These are phyloP conservation scores for Eupleurogrammus muticus DNA, from an alignment of 2,797 vertebrate genomes.

Conservation along the genomic window DNA sequence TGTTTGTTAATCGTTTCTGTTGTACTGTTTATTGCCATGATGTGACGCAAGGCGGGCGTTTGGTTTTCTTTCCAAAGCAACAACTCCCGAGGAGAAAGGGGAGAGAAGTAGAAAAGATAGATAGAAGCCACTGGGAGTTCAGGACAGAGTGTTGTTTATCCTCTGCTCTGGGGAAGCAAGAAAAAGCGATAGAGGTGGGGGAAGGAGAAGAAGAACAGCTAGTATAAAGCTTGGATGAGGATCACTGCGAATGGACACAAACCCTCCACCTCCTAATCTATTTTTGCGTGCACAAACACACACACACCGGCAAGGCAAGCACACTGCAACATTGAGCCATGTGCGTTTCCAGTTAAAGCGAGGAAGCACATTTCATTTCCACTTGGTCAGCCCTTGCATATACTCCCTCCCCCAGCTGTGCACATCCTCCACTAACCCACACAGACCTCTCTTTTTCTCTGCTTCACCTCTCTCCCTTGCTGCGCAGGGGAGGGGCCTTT, in stretches of 20 bases:
- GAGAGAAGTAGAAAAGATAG: conserved; percentile 19
- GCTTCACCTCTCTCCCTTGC: conserved; percentile 56
- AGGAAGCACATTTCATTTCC: conserved; percentile 65
- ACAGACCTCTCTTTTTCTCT: conserved; percentile 60
- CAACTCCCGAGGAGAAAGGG: conserved; percentile 28
- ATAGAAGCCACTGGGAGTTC: conserved; percentile 40
- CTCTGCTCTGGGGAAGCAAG: conserved; percentile 39
- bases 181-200: conserved; percentile 39
- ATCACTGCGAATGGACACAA: conserved; percentile 67
- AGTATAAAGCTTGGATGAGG: conserved; percentile 59
- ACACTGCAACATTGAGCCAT: conserved; percentile 60
- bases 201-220: conserved; percentile 46
- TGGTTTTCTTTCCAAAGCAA: conserved; percentile 45
- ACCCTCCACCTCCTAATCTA: conserved; percentile 46
- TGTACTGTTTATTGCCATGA: conserved; percentile 66
- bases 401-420: conserved; percentile 60
- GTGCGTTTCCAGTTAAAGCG: conserved; percentile 61
- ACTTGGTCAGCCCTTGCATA: conserved; percentile 50
- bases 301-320: conserved; percentile 10
- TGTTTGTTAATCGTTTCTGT: conserved; percentile 70
- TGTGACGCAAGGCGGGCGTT: conserved; percentile 68
- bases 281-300: conserved; percentile 10
- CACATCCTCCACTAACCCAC: conserved; percentile 58
- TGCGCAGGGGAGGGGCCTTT: conserved; percentile 63
- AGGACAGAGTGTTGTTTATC: conserved; percentile 55